Conservation (phyloP, 2,113 vertebrate genomes). For the Polypterus bichir region DNA sequence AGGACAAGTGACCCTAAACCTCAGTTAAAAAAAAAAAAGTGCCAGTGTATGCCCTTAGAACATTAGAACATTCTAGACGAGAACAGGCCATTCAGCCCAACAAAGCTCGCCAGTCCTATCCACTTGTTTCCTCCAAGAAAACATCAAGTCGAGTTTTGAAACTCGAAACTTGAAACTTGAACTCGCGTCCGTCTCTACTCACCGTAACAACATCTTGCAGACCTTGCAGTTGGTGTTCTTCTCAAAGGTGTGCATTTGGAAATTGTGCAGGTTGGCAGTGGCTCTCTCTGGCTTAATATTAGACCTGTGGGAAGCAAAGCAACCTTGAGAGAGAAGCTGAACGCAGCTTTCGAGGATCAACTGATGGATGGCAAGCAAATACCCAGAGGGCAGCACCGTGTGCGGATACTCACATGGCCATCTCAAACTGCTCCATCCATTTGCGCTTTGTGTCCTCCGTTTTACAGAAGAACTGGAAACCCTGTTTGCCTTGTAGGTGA, state of each 20-base stretch:
- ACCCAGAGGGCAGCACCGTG: not conserved
- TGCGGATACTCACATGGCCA: conserved; percentile 78
- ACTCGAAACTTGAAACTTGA: too few species aligned
- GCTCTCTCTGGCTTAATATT: conserved; percentile 95
- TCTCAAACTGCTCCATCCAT: conserved; percentile 98
- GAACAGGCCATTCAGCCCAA: too few species aligned
- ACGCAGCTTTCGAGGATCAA: too few species aligned
- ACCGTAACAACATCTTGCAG: conserved; percentile 93
- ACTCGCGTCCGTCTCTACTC: conserved; percentile 11
- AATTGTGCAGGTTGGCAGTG: conserved; percentile 87
- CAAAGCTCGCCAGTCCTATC: too few species aligned
- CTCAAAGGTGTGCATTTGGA: conserved; percentile 95
- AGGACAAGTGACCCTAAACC: not conserved
- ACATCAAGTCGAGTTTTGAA: too few species aligned
- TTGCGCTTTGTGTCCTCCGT: conserved; percentile 94
- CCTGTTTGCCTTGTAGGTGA: conserved; percentile 91
- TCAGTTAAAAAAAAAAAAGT: not conserved
- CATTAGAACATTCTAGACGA: too few species aligned
- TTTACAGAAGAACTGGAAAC: conserved; percentile 98
- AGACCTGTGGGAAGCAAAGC: conserved; percentile 51
- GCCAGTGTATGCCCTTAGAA: not conserved
- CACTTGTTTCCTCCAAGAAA: too few species aligned
- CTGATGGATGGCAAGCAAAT: too few species aligned
- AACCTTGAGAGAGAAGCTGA: too few species aligned
- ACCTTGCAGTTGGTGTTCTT: conserved; percentile 89